phyloP scores from a whole-genome alignment of 2,113 vertebrate genomes.

The Anarrhichthys ocellatus region DNA sequence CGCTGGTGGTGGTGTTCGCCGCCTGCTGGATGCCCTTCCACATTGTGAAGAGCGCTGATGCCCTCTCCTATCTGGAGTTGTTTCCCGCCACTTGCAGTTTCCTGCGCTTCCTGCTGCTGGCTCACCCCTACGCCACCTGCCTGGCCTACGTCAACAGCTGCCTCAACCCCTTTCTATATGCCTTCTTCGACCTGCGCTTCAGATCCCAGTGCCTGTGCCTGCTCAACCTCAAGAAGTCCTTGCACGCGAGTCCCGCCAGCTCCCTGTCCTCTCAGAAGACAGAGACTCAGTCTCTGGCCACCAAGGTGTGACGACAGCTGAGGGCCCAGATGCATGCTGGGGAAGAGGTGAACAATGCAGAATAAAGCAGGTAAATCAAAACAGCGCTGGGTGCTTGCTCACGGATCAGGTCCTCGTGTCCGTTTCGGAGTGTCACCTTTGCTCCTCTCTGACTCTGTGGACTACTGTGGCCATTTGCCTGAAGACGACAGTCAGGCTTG shows the following conservation, averaged over 20 bases:
- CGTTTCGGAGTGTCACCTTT: conserved; percentile 40
- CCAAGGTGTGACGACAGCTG: conserved; percentile 83
- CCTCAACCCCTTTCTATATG: conserved; percentile 90
- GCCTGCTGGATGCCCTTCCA: conserved; percentile 91
- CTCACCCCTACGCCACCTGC: conserved; percentile 89
- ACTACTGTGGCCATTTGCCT: conserved; percentile 13
- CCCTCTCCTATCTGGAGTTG: conserved; percentile 84
- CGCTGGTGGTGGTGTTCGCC: conserved; percentile 87
- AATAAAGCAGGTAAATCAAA: conserved; percentile 54
- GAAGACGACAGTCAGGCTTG: conserved; percentile 19
- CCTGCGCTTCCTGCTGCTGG: conserved; percentile 82
- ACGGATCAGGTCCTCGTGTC: conserved; percentile 8
- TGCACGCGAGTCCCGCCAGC: conserved; percentile 78
- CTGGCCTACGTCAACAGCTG: conserved; percentile 91
- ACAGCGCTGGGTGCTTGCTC: conserved; percentile 24
- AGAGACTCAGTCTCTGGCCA: conserved; percentile 85
- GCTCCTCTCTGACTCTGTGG: conserved; percentile 40
- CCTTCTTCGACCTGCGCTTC: conserved; percentile 90
- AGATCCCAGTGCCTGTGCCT: conserved; percentile 86
- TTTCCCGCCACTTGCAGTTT: conserved; percentile 80
- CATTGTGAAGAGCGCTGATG: conserved; percentile 85
- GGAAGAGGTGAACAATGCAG: conserved; percentile 50
- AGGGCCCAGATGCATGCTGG: conserved; percentile 46
- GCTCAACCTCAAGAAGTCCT: conserved; percentile 82
- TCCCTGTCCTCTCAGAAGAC: conserved; percentile 88